Conservation (phyloP, 2,888 invertebrate species). For the Phortica magna region DNA sequence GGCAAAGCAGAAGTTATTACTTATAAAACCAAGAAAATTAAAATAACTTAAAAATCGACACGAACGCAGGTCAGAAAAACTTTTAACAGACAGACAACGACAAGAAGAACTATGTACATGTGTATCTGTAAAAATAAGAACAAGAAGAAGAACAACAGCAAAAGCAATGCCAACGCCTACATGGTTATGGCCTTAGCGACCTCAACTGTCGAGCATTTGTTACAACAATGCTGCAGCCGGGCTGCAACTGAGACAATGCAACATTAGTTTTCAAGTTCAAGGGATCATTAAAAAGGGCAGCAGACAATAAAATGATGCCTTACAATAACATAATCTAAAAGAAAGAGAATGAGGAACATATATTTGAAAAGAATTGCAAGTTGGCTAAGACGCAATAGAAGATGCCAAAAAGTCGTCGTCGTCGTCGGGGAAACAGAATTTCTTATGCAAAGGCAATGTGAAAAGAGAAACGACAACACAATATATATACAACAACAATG, state of each 20-base stretch:
- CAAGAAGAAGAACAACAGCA: background rate
- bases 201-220: constrained; percentile 62
- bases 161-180: constrained; percentile 23
- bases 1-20: too few relatives aligned
- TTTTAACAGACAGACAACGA: background rate
- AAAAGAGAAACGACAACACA: background rate
- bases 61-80: background rate
- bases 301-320: constrained; percentile 42
- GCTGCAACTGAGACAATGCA: constrained; percentile 58
- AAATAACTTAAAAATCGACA: background rate
- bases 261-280: constrained; percentile 72
- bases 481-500: background rate
- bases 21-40: too few relatives aligned
- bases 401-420: background rate
- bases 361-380: constrained; percentile 19
- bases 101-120: background rate
- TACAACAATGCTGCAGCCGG: constrained; percentile 18
- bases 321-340: constrained; percentile 3
- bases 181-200: constrained; percentile 62
- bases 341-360: constrained; percentile 5
- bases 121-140: background rate
- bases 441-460: constrained; percentile 19
- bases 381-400: background rate
- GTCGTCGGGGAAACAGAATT: background rate
- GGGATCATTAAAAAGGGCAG: constrained; percentile 61